These are phyloP conservation scores for Lacerta bilineata DNA, from an alignment of 2,797 vertebrate species.

Conservation along the genomic window DNA sequence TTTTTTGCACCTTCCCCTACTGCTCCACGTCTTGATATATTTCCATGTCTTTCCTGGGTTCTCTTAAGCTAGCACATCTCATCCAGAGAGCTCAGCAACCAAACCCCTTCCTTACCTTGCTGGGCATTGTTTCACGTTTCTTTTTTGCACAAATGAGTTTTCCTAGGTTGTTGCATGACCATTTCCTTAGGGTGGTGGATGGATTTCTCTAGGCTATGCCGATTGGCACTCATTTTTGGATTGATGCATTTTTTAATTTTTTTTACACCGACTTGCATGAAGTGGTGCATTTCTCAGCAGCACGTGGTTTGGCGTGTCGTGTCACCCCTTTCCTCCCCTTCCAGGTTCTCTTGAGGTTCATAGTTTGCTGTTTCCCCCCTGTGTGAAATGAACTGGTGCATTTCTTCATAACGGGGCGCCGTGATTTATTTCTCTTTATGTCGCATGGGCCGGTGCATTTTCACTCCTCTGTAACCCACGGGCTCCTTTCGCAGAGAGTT, in stretches of 20 bases:
- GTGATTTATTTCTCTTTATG: background rate
- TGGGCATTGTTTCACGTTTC: constrained; percentile 9
- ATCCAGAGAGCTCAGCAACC: background rate
- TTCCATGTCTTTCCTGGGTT: constrained; percentile 6
- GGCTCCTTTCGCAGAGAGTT: background rate
- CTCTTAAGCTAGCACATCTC: constrained; percentile 6
- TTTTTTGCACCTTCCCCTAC: constrained; percentile 18
- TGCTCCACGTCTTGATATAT: constrained; percentile 18
- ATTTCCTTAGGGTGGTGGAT: background rate
- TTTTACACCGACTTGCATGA: constrained; percentile 5
- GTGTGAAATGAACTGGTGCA: constrained; percentile 3
- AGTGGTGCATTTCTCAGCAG: constrained; percentile 30
- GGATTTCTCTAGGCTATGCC: background rate
- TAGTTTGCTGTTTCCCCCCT: background rate
- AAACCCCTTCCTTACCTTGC: background rate
- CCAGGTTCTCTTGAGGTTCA: background rate
- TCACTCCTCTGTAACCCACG: background rate
- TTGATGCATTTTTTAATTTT: background rate
- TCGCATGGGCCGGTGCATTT: constrained; percentile 38
- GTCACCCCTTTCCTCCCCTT: background rate
- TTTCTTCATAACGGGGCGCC: constrained; percentile 1
- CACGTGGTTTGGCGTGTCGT: constrained; percentile 8
- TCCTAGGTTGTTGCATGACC: background rate
- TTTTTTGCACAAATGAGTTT: background rate
- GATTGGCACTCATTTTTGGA: background rate